phyloP scores from a whole-genome alignment of 2,113 vertebrate genomes.

The Petrocephalus zakoni region DNA sequence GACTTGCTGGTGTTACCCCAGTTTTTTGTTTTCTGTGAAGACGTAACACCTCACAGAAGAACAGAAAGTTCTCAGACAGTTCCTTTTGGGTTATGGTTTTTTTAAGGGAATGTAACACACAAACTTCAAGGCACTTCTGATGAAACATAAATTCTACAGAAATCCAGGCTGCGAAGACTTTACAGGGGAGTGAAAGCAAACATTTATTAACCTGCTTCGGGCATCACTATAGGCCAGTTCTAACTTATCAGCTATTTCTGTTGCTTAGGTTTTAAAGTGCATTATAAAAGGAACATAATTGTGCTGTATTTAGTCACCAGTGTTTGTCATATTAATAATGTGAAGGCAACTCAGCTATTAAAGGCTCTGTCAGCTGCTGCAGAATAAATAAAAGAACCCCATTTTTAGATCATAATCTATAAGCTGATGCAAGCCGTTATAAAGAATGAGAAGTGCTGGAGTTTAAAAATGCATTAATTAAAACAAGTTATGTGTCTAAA shows the following conservation, averaged over 20 bases:
- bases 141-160: neutral
- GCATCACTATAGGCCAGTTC: neutral
- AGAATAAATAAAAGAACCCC: neutral
- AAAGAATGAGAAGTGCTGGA: neutral
- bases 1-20: neutral
- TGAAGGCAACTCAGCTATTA: neutral
- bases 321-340: neutral
- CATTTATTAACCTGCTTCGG: neutral
- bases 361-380: neutral
- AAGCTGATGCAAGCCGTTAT: neutral
- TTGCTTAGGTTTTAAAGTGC: neutral
- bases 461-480: neutral
- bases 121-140: neutral
- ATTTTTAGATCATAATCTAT: neutral
- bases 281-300: neutral
- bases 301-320: neutral
- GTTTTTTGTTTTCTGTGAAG: neutral
- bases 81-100: neutral
- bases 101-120: neutral
- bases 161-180: neutral
- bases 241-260: neutral
- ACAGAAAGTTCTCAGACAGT: neutral
- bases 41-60: neutral
- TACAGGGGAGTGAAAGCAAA: neutral
- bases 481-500: neutral